Conservation (phyloP, 2,797 vertebrate species). For the Sphaeramia orbicularis region DNA sequence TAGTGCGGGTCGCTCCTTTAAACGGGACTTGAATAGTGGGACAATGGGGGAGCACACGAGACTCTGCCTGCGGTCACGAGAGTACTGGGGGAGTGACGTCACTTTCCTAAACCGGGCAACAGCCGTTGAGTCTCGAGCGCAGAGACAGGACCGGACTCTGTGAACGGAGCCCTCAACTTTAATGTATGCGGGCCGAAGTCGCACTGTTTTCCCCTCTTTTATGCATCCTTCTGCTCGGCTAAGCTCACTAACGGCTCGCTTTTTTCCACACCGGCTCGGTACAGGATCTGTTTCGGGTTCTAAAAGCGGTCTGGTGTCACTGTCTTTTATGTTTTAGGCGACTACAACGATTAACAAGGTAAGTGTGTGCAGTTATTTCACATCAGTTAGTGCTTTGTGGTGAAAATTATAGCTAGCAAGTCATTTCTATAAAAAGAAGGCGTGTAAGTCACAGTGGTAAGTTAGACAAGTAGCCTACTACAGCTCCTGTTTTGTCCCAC, state of each 20-base stretch:
- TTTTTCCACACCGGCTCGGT: constrained; percentile 38
- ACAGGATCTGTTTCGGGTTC: constrained; percentile 28
- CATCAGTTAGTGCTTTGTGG: background rate
- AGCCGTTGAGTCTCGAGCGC: constrained; percentile 49
- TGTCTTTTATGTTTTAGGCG: constrained; percentile 39
- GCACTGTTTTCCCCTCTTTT: constrained; percentile 32
- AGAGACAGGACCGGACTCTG: constrained; percentile 38
- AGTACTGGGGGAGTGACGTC: constrained; percentile 74
- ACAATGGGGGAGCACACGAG: constrained; percentile 57
- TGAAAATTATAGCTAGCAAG: background rate
- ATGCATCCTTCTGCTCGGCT: constrained; percentile 37
- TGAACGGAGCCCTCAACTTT: constrained; percentile 64
- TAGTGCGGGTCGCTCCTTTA: constrained; percentile 54
- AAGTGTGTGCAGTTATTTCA: constrained; percentile 47
- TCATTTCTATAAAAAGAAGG: background rate
- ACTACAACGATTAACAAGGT: constrained; percentile 53
- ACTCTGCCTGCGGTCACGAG: constrained; percentile 63
- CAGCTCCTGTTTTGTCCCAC: constrained; percentile 4
- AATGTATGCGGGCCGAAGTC: constrained; percentile 60
- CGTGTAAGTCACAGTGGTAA: background rate
- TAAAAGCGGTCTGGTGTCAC: constrained; percentile 42
- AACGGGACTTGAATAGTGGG: constrained; percentile 51
- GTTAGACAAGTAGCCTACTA: background rate
- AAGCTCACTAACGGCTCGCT: constrained; percentile 24
- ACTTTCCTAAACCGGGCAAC: constrained; percentile 70